Evolutionary conservation across 1,140 invertebrate genomes (phyloP), one percentile per base, ranked within the genome.

Genomic region (Drosophila mayri): DNA sequence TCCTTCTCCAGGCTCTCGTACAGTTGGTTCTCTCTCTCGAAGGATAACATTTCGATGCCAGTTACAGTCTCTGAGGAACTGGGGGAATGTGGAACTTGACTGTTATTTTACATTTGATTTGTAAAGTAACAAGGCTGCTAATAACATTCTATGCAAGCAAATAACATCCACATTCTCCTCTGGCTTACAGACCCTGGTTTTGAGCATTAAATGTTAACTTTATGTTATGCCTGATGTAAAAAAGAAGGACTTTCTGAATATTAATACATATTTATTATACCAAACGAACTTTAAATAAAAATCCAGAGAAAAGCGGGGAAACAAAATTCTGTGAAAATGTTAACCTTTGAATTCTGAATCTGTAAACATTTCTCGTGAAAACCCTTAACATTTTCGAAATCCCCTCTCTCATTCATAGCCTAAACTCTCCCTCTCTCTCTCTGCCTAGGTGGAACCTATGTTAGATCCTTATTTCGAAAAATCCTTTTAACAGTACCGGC

Each of bases 401-500:
- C 11, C 3, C 1, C 44, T 54, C 58, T 40, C 35, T 49, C 35
- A 10, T 46, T 65, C 32, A 37, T 54, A 16, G 0, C 32, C 7
- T 1, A 4, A 30, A 54, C 46, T 46, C 38, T 44, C 47, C n/a
- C 25, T 22, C 28, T 28, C 28, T 30, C 28, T 30, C 28, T 30
- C 28, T 30, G 35, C 12, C n/a, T 4, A 16, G 2, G 32, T 65
- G 74, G 74, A 77, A 14, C 5, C 4, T 28, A 78, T 77, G 73
- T 70, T 63, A 49, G 16, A 14, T n/a, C 5, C 30, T 9, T 16
- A 16, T 18, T 8, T 50, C 28, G 25, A 25, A 52, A 59, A 55
- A 60, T 30, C 11, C 25, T 10, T 12, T 44, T 68, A 76, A 76
- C 83, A 86, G 58, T 49, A 66, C 83, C 83, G 80, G 84, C 85